These are phyloP conservation scores for Ceratitis capitata DNA, from an alignment of 1,140 invertebrate genomes.

Conservation along the genomic window DNA sequence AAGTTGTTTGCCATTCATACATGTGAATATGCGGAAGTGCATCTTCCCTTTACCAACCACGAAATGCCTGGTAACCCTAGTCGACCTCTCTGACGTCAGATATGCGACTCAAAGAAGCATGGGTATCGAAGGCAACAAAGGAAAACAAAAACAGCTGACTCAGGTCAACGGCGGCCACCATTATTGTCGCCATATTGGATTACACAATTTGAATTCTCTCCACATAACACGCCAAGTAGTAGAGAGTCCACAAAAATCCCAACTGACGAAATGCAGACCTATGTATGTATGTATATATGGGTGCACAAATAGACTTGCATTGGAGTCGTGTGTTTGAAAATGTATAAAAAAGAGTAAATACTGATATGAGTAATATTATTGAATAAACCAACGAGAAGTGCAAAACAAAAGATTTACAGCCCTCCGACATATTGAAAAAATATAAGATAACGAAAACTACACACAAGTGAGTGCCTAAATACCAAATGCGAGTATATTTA, in stretches of 20 bases:
- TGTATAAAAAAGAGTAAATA: neutral
- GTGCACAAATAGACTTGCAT: neutral
- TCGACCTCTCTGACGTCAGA: neutral
- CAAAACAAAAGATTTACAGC: neutral
- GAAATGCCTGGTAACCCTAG: constrained; percentile 3
- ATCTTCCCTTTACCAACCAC: too few relatives aligned
- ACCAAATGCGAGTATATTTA: neutral
- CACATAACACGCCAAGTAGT: neutral
- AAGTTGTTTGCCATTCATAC: too few relatives aligned
- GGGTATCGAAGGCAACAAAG: constrained; percentile 48
- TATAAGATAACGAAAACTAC: constrained; percentile 1
- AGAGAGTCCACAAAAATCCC: neutral
- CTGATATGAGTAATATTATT: neutral
- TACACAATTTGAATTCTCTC: constrained; percentile 27
- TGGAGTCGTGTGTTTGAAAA: constrained; percentile 26
- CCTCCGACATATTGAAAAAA: neutral
- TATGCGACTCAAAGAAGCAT: constrained; percentile 39
- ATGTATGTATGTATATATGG: too few relatives aligned
- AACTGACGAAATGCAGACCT: neutral
- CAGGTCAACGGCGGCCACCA: constrained; percentile 41
- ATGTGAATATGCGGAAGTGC: neutral
- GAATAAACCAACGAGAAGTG: neutral
- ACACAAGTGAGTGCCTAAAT: neutral
- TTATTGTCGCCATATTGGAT: constrained; percentile 52
- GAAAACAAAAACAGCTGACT: constrained; percentile 63